Evolutionary conservation across 2,888 invertebrate genomes (phyloP).

Genomic region (Ischnura elegans): DNA sequence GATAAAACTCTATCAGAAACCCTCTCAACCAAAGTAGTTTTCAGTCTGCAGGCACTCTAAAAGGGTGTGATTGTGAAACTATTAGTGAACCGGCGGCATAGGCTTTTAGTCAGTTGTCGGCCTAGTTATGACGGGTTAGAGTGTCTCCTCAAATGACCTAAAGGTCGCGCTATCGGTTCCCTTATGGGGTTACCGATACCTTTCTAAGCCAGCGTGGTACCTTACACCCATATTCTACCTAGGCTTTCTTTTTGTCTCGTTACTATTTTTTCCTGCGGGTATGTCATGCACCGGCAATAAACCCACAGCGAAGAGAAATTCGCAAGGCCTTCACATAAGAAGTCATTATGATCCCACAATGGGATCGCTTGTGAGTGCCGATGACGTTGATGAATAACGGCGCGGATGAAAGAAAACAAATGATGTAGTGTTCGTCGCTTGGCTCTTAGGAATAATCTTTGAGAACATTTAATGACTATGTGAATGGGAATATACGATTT

Average conservation of each 20-base stretch:
- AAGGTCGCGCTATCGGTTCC: neutral
- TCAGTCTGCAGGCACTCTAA: too few relatives aligned
- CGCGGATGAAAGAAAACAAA: too few relatives aligned
- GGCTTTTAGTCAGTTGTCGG: neutral
- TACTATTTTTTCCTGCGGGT: neutral
- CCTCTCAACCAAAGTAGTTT: too few relatives aligned
- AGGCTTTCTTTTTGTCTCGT: neutral
- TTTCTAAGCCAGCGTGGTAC: neutral
- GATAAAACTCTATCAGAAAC: too few relatives aligned
- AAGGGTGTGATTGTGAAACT: neutral
- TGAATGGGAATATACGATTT: too few relatives aligned
- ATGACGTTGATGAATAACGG: neutral
- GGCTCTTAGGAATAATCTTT: too few relatives aligned
- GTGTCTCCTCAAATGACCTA: conserved; percentile 15
- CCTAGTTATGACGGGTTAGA: neutral
- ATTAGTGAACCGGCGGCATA: neutral
- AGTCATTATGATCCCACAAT: neutral
- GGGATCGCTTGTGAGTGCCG: neutral
- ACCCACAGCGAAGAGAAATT: neutral
- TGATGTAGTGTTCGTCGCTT: too few relatives aligned
- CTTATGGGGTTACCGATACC: neutral
- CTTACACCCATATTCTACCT: neutral
- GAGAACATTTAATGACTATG: too few relatives aligned
- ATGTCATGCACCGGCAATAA: neutral
- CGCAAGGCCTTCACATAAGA: neutral